phyloP scores from a whole-genome alignment of 2,888 invertebrate genomes.

The Thumatha senex region DNA sequence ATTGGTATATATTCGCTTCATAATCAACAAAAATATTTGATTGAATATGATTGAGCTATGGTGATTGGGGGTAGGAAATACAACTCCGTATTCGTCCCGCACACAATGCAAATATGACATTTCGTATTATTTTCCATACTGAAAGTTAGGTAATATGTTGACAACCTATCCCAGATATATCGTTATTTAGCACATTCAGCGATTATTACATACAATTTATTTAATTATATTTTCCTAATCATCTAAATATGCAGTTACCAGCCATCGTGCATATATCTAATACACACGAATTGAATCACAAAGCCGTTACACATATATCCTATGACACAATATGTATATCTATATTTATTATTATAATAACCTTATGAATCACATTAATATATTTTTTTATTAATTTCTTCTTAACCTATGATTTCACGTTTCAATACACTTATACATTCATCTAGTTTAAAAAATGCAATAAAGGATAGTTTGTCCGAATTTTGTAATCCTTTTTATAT shows the following conservation, averaged over 20 bases:
- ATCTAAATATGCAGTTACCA: constrained; percentile 47
- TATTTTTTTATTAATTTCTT: constrained; percentile 44
- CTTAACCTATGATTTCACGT: constrained; percentile 41
- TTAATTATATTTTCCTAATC: constrained; percentile 44
- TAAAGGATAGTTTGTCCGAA: constrained; percentile 18
- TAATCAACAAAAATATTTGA: not conserved
- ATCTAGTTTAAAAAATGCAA: constrained; percentile 35
- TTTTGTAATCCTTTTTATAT: constrained; percentile 18
- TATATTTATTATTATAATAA: constrained; percentile 45
- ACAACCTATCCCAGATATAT: not conserved
- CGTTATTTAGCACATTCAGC: constrained; percentile 3
- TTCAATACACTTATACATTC: constrained; percentile 47
- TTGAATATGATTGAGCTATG: not conserved
- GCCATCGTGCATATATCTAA: constrained; percentile 52
- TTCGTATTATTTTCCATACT: not conserved
- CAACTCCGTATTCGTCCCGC: not conserved
- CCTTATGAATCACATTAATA: constrained; percentile 69
- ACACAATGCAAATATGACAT: not conserved
- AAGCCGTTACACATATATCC: constrained; percentile 37
- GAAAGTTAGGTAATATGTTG: not conserved
- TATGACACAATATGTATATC: constrained; percentile 44
- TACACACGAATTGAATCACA: constrained; percentile 49
- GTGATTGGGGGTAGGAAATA: not conserved
- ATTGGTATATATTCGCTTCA: not conserved
- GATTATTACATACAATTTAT: constrained; percentile 1